phyloP scores from a whole-genome alignment of 2,888 invertebrate genomes.

The Nycteola revayana region DNA sequence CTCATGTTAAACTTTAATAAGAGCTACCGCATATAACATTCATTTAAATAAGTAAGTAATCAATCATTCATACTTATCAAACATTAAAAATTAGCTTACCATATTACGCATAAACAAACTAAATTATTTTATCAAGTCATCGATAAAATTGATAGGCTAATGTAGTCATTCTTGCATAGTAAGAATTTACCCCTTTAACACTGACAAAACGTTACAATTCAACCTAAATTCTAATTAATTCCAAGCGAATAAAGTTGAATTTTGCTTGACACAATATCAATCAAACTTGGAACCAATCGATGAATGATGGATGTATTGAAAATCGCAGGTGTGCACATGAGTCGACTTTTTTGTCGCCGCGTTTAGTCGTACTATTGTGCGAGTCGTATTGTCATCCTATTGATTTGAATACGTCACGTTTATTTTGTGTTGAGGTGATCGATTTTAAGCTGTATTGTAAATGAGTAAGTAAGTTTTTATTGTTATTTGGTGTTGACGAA shows the following conservation, averaged over 20 bases:
- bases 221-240: slow-evolving; percentile 1
- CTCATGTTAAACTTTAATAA: too few relatives aligned
- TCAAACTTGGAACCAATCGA: slow-evolving; percentile 60
- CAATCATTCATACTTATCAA: too few relatives aligned
- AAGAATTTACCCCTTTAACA: slow-evolving; percentile 19
- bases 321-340: slow-evolving; percentile 78
- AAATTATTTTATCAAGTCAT: slow-evolving; percentile 18
- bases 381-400: slow-evolving; percentile 48
- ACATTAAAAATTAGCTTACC: too few relatives aligned
- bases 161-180: slow-evolving; percentile 13
- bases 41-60: too few relatives aligned
- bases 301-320: slow-evolving; percentile 67
- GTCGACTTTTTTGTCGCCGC: slow-evolving; percentile 57
- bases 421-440: slow-evolving; percentile 3
- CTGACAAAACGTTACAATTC: slow-evolving; percentile 4
- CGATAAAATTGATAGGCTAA: slow-evolving; percentile 26
- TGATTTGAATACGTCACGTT: slow-evolving; percentile 23
- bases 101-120: background rate
- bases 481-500: background rate
- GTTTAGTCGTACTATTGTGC: slow-evolving; percentile 40
- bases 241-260: slow-evolving; percentile 11
- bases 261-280: slow-evolving; percentile 2
- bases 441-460: slow-evolving; percentile 12
- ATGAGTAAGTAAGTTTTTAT: background rate
- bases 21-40: too few relatives aligned